Conservation (phyloP, 2,888 invertebrate genomes). For the Pinctada fucata region DNA sequence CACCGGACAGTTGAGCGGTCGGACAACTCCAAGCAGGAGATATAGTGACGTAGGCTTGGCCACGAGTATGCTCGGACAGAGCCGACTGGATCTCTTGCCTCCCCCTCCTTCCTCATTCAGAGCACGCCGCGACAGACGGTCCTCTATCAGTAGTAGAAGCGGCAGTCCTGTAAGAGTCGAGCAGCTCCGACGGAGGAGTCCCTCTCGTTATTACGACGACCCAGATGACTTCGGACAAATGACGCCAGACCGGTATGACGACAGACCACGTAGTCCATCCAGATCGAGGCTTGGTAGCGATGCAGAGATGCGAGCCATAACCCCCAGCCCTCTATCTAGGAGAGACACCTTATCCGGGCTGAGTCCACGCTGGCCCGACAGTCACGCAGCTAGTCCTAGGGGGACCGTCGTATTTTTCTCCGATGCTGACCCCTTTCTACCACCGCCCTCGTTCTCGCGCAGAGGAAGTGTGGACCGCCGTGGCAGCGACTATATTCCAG, state of each 20-base stretch:
- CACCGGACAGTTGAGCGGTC: constrained; percentile 38
- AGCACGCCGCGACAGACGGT: constrained; percentile 40
- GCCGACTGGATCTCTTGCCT: constrained; percentile 24
- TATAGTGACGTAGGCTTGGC: constrained; percentile 42
- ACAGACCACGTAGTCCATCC: constrained; percentile 62
- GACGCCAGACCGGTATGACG: constrained; percentile 62
- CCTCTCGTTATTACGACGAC: constrained; percentile 63
- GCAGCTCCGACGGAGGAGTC: constrained; percentile 56
- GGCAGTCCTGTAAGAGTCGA: constrained; percentile 58
- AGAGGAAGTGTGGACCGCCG: constrained; percentile 42
- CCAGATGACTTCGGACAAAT: constrained; percentile 58
- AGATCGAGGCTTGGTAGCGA: constrained; percentile 65
- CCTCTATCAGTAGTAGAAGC: constrained; percentile 54
- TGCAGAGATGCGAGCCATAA: constrained; percentile 63
- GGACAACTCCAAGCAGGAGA: constrained; percentile 39
- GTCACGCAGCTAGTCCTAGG: constrained; percentile 62
- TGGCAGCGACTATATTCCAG: constrained; percentile 38
- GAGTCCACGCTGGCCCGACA: constrained; percentile 66
- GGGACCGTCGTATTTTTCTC: constrained; percentile 66
- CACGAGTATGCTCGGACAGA: constrained; percentile 34
- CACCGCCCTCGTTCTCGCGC: constrained; percentile 41
- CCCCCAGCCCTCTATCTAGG: constrained; percentile 60
- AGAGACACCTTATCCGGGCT: constrained; percentile 59
- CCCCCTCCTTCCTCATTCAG: constrained; percentile 23
- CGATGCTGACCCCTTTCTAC: constrained; percentile 62